phyloP scores from a whole-genome alignment of 2,797 vertebrate species.

The Kryptopterus vitreolus region DNA sequence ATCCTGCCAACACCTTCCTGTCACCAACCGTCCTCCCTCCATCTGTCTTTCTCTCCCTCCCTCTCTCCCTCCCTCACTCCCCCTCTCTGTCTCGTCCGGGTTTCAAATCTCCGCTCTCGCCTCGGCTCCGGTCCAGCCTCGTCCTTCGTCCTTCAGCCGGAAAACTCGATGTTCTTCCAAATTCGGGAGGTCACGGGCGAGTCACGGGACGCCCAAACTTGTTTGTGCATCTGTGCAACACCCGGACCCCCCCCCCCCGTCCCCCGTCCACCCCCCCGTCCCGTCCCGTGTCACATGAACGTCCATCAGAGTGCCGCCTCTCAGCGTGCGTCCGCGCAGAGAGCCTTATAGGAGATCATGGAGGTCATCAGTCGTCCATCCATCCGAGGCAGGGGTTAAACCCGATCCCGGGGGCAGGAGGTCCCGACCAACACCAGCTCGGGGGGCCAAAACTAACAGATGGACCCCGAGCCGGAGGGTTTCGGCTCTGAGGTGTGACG shows the following conservation, averaged over 20 bases:
- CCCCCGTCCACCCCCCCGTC: conserved; percentile 38
- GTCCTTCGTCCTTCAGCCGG: background rate
- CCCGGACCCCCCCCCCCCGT: conserved; percentile 32
- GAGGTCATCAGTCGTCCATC: conserved; percentile 1
- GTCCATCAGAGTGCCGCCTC: conserved; percentile 31
- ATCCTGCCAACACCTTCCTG: conserved; percentile 52
- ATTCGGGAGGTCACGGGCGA: background rate
- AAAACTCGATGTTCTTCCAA: background rate
- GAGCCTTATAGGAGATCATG: conserved; percentile 8
- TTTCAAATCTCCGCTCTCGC: background rate
- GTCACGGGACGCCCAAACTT: conserved; percentile 9
- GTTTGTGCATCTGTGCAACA: conserved; percentile 46
- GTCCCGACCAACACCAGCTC: too few relatives aligned
- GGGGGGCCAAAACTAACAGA: background rate
- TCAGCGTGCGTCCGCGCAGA: conserved; percentile 38
- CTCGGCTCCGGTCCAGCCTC: background rate
- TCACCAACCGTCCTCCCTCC: background rate
- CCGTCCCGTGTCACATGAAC: conserved; percentile 40
- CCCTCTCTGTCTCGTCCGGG: background rate
- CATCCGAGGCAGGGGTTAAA: conserved; percentile 9
- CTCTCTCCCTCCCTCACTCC: background rate
- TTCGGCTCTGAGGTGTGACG: background rate
- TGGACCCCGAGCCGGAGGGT: background rate
- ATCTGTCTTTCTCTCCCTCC: background rate
- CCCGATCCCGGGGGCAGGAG: background rate